Conservation (phyloP, 2,113 vertebrate genomes). For the Microtus ochrogaster region DNA sequence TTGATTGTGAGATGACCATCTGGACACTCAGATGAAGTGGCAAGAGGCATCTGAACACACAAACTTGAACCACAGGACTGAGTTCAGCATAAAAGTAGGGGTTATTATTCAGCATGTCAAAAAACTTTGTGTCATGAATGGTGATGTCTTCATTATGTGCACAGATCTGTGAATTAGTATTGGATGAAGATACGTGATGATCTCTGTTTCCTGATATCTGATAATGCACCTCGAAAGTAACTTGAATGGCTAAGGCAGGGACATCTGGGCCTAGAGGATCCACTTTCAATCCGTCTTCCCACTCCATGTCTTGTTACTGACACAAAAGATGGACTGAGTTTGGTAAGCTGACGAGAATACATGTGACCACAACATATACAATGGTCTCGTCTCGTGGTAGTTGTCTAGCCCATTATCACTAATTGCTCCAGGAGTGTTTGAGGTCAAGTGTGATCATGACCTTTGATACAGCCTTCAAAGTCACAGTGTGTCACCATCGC, state of each 20-base stretch:
- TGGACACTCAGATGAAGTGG: not conserved
- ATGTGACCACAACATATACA: not conserved
- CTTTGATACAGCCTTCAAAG: conserved; percentile 3
- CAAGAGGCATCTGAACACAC: not conserved
- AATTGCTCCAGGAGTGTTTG: not conserved
- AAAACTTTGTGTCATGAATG: not conserved
- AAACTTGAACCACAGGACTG: not conserved
- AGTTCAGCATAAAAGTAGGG: not conserved
- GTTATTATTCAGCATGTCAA: not conserved
- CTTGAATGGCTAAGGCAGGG: not conserved
- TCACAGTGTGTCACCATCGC: not conserved
- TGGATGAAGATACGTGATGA: not conserved
- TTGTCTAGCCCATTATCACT: not conserved
- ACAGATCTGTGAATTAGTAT: not conserved
- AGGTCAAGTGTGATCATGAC: not conserved
- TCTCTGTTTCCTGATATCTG: not conserved
- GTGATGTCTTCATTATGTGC: not conserved
- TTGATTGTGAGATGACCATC: not conserved
- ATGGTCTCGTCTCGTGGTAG: not conserved
- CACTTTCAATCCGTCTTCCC: not conserved
- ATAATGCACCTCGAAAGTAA: not conserved
- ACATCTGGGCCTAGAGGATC: not conserved
- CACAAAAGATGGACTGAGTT: not conserved
- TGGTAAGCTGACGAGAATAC: not conserved
- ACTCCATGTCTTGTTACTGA: not conserved